A percentile compares a stretch with the other conserved stretches of the same genome.
phyloP scores from a whole-genome alignment of 2,797 vertebrate genomes.

The Oceanodroma leucorhoa region DNA sequence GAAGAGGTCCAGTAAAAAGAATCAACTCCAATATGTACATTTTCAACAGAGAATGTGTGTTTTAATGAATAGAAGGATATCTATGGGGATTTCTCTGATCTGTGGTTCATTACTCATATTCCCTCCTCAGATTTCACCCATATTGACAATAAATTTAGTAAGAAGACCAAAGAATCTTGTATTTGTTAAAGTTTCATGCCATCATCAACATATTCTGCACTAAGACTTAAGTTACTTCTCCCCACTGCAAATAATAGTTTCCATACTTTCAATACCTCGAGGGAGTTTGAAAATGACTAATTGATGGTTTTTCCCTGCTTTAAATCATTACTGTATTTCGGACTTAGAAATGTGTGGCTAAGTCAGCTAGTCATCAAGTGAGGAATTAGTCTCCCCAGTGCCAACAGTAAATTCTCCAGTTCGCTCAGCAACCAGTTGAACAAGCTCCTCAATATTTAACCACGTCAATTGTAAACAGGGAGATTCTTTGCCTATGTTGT shows the following conservation, averaged over 20 bases:
- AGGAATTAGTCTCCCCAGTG: conserved; percentile 43
- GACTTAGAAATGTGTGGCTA: conserved; percentile 34
- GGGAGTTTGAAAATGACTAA: conserved; percentile 58
- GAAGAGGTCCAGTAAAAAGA: conserved; percentile 35
- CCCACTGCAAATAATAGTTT: conserved; percentile 49
- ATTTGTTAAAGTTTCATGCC: conserved; percentile 51
- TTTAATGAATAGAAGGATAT: conserved; percentile 54
- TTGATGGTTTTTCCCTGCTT: conserved; percentile 63
- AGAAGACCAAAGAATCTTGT: conserved; percentile 1
- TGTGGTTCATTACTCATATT: conserved; percentile 62
- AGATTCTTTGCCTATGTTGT: conserved; percentile 31
- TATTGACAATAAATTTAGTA: conserved; percentile 63
- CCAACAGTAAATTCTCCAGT: conserved; percentile 62
- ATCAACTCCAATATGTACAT: conserved; percentile 31
- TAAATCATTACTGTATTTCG: conserved; percentile 57
- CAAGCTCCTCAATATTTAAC: conserved; percentile 64
- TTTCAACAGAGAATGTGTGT: conserved; percentile 42
- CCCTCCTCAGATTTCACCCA: conserved; percentile 58
- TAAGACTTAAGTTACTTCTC: conserved; percentile 41
- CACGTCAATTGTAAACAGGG: conserved; percentile 21
- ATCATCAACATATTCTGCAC: conserved; percentile 28
- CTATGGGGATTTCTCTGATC: conserved; percentile 60
- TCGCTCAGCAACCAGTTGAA: conserved; percentile 45
- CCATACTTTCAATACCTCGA: conserved; percentile 34
- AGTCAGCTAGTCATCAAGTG: conserved; percentile 10